phyloP scores from a whole-genome alignment of 2,888 invertebrate genomes.

The Tipula vernalis region DNA sequence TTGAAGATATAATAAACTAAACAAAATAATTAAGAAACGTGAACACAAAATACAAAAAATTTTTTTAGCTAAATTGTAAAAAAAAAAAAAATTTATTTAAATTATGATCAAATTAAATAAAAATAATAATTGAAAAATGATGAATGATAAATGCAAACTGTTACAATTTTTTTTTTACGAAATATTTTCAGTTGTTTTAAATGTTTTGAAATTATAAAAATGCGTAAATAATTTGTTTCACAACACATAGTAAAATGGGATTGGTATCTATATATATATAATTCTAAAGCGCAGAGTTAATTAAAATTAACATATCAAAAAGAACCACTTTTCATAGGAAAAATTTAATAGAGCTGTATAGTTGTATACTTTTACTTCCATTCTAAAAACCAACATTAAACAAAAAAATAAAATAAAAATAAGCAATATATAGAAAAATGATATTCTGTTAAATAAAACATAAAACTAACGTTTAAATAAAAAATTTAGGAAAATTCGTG shows the following conservation, averaged over 20 bases:
- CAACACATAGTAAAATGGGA: not conserved
- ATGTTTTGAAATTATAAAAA: not conserved
- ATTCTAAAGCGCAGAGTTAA: not conserved
- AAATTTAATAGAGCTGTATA: not conserved
- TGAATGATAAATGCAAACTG: conserved; percentile 6
- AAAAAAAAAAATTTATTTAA: conserved; percentile 9
- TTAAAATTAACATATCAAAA: not conserved
- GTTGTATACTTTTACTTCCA: not conserved
- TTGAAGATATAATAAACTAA: not conserved
- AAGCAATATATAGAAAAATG: not conserved
- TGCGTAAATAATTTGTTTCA: not conserved
- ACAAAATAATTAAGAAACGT: not conserved
- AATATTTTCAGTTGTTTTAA: not conserved
- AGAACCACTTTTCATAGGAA: not conserved
- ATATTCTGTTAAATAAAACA: not conserved
- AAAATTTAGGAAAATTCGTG: not conserved
- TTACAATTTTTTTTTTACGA: not conserved
- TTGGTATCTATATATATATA: not conserved
- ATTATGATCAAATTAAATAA: not conserved
- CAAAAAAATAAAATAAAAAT: not conserved
- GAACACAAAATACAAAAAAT: conserved; percentile 8
- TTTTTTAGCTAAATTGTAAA: conserved; percentile 9
- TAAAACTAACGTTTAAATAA: not conserved
- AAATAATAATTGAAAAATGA: not conserved
- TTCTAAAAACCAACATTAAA: not conserved